Conservation (phyloP, 1,140 invertebrate genomes). For the Ephestia elutella region DNA sequence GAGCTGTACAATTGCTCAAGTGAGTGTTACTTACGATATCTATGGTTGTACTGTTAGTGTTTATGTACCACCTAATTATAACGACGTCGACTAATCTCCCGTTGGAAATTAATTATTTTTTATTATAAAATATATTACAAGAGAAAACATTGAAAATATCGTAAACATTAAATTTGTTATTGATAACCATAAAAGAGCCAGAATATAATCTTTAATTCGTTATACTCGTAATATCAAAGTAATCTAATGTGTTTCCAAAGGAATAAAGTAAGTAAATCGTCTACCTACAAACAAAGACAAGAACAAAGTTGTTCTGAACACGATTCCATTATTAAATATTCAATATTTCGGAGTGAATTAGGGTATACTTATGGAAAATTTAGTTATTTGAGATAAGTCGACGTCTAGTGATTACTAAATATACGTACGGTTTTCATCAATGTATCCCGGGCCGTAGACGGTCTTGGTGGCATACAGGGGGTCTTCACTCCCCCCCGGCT, state of each 20-base stretch:
- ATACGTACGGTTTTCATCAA: constrained; percentile 72
- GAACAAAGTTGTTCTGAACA: too few species aligned
- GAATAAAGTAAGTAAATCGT: too few species aligned
- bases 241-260: too few species aligned
- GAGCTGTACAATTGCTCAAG: constrained; percentile 57
- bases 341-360: too few species aligned
- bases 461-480: constrained; percentile 67
- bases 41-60: constrained; percentile 61
- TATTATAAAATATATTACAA: too few species aligned
- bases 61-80: constrained; percentile 22
- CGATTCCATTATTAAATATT: too few species aligned
- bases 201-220: background rate
- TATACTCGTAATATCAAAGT: too few species aligned
- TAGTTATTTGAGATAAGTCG: constrained; percentile 1
- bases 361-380: background rate
- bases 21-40: constrained; percentile 69
- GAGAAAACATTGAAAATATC: too few species aligned
- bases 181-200: background rate
- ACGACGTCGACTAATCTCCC: constrained; percentile 44
- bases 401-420: constrained; percentile 36
- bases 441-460: constrained; percentile 69
- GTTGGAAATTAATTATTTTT: constrained; percentile 2
- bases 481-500: constrained; percentile 63
- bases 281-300: too few species aligned
- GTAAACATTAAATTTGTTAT: background rate